A percentile compares a stretch with the other conserved stretches of the same genome.
Evolutionary conservation across 2,888 invertebrate genomes (phyloP).

Genomic region (Sminthurinus aureus): DNA sequence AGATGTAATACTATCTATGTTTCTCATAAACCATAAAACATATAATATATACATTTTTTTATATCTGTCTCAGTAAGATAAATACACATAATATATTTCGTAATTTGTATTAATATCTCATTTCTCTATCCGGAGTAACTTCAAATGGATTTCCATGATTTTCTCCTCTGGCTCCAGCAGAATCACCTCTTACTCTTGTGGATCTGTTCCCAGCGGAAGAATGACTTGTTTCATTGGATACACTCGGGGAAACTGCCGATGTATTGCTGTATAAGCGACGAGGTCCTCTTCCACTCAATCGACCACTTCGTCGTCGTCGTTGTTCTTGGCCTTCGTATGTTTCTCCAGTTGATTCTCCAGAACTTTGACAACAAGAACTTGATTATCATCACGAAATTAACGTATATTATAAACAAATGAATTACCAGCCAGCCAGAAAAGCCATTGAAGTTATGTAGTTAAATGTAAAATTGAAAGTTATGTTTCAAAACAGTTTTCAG

Average conservation of each 20-base stretch:
- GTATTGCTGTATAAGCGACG: not conserved
- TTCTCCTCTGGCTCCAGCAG: not conserved
- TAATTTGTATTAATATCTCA: not conserved
- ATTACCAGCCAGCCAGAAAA: too few species aligned
- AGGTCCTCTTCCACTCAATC: not conserved
- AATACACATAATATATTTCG: too few species aligned
- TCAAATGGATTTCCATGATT: constrained; percentile 10
- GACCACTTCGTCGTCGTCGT: not conserved
- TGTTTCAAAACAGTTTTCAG: not conserved
- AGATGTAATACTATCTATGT: too few species aligned
- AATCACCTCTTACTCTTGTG: not conserved
- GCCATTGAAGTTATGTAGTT: too few species aligned
- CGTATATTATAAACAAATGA: too few species aligned
- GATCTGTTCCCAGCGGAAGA: not conserved
- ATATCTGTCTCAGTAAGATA: too few species aligned
- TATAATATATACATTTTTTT: too few species aligned
- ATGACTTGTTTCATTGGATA: not conserved
- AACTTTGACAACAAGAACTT: constrained; percentile 17
- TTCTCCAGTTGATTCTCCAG: not conserved
- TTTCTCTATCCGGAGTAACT: not conserved
- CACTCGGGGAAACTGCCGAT: not conserved
- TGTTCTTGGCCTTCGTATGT: not conserved
- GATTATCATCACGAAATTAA: too few species aligned
- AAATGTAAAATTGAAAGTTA: not conserved
- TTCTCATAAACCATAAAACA: too few species aligned